Evolutionary conservation across 2,113 vertebrate genomes (phyloP).

Genomic region (Zapus hudsonius): DNA sequence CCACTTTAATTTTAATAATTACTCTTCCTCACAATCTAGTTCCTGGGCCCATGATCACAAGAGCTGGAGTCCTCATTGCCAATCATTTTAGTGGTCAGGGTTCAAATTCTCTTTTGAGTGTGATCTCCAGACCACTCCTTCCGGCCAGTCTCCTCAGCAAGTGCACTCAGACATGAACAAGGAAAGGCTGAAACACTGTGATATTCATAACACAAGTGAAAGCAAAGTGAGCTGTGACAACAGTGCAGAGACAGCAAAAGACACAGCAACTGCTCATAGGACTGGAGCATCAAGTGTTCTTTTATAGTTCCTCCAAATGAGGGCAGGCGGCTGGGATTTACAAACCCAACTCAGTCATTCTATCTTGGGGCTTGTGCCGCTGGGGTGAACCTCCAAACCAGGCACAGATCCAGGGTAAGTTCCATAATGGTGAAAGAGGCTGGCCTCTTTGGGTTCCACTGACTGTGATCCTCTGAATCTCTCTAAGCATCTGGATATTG

Average conservation of each 20-base stretch:
- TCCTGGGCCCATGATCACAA: background rate
- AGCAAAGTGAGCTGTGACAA: too few species aligned
- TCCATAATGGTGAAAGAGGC: too few species aligned
- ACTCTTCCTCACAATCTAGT: fast-evolving
- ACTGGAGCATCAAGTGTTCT: too few species aligned
- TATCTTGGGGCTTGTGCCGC: too few species aligned
- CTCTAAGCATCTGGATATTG: background rate
- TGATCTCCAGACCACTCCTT: background rate
- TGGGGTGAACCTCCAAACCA: too few species aligned
- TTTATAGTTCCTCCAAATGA: too few species aligned
- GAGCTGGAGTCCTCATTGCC: background rate
- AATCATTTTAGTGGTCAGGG: fast-evolving
- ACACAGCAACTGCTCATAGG: too few species aligned
- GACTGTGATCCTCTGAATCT: background rate
- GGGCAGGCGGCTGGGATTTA: too few species aligned
- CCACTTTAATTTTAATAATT: background rate
- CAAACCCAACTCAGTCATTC: too few species aligned
- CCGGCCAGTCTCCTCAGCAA: background rate
- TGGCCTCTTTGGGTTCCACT: background rate
- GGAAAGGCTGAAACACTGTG: background rate
- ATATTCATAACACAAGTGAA: background rate
- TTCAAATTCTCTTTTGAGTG: background rate
- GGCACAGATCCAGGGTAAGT: too few species aligned
- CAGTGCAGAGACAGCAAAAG: too few species aligned
- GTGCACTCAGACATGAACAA: background rate